Evolutionary conservation across 92 coral and sea anemone genomes (phyloP).

Genomic region (Heteractis magnifica): DNA sequence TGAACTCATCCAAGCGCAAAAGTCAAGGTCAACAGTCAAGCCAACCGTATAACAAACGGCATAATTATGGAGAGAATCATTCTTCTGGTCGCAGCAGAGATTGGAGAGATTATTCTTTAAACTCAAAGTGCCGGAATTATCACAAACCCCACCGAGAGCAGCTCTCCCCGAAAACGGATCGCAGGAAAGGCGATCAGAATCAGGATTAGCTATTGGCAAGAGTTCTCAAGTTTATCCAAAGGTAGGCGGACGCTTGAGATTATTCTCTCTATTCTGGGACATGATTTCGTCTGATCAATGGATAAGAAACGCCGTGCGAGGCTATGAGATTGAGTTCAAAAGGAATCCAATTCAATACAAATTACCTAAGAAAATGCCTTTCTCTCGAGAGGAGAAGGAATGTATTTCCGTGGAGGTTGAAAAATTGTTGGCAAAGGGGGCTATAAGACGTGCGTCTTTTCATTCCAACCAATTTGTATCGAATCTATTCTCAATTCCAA

Average conservation of each 20-base stretch:
- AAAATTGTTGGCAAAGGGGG: conserved; percentile 3
- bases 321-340: conserved; percentile 25
- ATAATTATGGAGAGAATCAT: neutral
- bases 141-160: neutral
- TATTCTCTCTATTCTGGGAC: conserved; percentile 15
- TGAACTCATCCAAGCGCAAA: conserved; percentile 4
- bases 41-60: neutral
- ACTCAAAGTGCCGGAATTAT: conserved; percentile 22
- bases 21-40: neutral
- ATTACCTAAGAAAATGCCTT: conserved; percentile 20
- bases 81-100: neutral
- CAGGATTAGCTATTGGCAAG: conserved; percentile 14
- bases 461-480: conserved; percentile 22
- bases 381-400: conserved; percentile 2
- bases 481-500: conserved; percentile 21
- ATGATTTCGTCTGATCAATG: no score
- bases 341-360: conserved; percentile 16
- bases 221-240: no score
- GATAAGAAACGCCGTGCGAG: no score
- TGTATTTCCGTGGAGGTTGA: neutral
- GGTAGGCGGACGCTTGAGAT: conserved; percentile 40
- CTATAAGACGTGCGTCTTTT: conserved; percentile 26
- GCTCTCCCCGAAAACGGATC: no score
- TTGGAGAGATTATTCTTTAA: conserved; percentile 3
- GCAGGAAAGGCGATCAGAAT: conserved; percentile 7